phyloP scores from a whole-genome alignment of 1,140 invertebrate genomes.

The Drosophila lowei region DNA sequence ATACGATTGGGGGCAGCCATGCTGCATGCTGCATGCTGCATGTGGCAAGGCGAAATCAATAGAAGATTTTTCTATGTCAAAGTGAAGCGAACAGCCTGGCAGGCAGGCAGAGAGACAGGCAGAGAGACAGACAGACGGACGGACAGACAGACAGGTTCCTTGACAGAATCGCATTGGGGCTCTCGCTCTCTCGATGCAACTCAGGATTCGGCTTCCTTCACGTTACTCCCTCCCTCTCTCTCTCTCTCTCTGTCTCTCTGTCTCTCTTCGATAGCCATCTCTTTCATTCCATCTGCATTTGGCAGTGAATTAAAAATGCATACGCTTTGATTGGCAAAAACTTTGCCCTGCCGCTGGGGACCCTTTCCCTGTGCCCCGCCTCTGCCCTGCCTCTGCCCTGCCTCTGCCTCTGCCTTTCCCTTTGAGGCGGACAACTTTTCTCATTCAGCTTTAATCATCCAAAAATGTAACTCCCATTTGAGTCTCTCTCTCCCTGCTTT shows the following conservation, averaged over 20 bases:
- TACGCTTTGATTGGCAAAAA: constrained; percentile 55
- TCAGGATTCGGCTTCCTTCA: neutral
- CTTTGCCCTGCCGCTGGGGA: constrained; percentile 6
- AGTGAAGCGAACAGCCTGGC: constrained; percentile 46
- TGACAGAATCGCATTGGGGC: constrained; percentile 11
- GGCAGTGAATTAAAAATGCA: constrained; percentile 71
- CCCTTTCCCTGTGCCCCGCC: neutral
- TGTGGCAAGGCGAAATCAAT: constrained; percentile 60
- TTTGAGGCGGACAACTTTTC: constrained; percentile 4
- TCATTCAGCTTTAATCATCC: constrained; percentile 33
- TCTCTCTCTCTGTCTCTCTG: constrained; percentile 2
- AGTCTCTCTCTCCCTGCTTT: too few relatives aligned
- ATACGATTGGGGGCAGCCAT: neutral
- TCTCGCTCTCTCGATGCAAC: constrained; percentile 1
- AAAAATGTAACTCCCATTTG: constrained; percentile 13
- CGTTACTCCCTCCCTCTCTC: neutral
- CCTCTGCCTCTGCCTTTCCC: neutral
- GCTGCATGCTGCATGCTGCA: too few relatives aligned
- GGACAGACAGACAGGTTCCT: constrained; percentile 3
- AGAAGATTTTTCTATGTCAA: constrained; percentile 77
- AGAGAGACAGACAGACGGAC: neutral
- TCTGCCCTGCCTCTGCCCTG: too few relatives aligned
- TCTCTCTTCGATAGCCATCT: neutral
- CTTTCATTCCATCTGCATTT: constrained; percentile 18
- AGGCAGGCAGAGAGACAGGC: neutral